A percentile compares a stretch with the other conserved stretches of the same genome.
Evolutionary conservation across 1,140 invertebrate species (phyloP).

Genomic region (Pseudomyrmex dendroicus): DNA sequence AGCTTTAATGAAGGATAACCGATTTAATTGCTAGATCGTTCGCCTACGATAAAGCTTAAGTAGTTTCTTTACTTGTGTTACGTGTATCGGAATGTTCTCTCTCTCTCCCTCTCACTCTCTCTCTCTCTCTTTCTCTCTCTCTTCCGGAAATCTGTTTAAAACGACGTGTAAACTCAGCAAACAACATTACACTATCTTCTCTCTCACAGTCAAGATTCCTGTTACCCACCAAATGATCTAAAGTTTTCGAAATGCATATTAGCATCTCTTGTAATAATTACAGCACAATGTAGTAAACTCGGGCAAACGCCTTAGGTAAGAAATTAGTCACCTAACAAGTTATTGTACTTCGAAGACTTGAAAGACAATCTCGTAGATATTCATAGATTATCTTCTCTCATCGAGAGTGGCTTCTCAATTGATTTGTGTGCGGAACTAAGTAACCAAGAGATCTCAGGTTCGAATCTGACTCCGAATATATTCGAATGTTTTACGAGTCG

Average conservation of each 20-base stretch:
- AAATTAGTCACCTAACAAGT: slow-evolving; percentile 3
- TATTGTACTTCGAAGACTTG: background rate
- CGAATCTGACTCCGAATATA: too few species aligned
- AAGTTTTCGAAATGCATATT: slow-evolving; percentile 24
- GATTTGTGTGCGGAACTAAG: too few species aligned
- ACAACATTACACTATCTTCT: background rate
- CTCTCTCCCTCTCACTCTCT: too few species aligned
- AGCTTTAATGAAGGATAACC: slow-evolving; percentile 18
- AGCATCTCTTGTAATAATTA: background rate
- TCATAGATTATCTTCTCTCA: too few species aligned
- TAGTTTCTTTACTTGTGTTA: slow-evolving; percentile 3
- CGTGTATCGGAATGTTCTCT: background rate
- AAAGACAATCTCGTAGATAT: slow-evolving; percentile 1
- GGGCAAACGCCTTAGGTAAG: background rate
- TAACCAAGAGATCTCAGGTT: too few species aligned
- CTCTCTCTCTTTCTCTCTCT: too few species aligned
- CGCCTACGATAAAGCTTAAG: background rate
- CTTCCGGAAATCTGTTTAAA: too few species aligned
- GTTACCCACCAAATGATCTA: background rate
- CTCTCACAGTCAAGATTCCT: background rate
- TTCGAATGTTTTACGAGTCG: too few species aligned
- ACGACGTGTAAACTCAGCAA: slow-evolving; percentile 3
- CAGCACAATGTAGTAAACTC: too few species aligned
- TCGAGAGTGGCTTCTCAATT: slow-evolving; percentile 1
- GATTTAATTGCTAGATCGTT: slow-evolving; percentile 28